These are phyloP conservation scores for Sternarchorhynchus goeldii DNA, from an alignment of 2,797 vertebrate genomes.

Conservation along the genomic window DNA sequence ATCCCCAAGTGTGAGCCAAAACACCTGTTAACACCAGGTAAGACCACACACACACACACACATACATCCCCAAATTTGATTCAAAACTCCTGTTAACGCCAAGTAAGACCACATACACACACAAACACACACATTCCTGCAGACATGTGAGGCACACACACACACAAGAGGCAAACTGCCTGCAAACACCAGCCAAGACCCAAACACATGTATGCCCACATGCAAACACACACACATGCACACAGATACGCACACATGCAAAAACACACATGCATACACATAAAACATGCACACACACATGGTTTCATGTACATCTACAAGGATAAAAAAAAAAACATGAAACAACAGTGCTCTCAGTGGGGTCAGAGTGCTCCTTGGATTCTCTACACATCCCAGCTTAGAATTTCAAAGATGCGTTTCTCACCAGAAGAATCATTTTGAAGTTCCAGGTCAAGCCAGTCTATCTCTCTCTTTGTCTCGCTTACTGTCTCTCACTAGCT, in stretches of 20 bases:
- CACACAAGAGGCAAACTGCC: not conserved
- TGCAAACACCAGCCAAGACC: no score
- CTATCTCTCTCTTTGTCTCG: not conserved
- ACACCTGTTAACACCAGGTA: conserved; percentile 69
- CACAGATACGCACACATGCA: not conserved
- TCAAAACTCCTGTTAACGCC: conserved; percentile 63
- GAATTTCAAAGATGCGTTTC: conserved; percentile 32
- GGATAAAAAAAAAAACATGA: conserved; percentile 38
- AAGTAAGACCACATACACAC: conserved; percentile 63
- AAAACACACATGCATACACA: not conserved
- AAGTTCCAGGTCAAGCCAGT: conserved; percentile 35
- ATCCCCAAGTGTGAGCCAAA: conserved; percentile 88
- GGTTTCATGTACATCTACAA: conserved; percentile 10
- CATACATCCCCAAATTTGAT: conserved; percentile 73
- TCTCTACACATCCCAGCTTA: conserved; percentile 63
- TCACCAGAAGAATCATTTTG: conserved; percentile 38
- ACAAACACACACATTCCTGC: not conserved
- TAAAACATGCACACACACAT: conserved; percentile 11
- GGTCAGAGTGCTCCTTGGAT: conserved; percentile 50
- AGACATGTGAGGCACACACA: not conserved
- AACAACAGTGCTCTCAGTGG: not conserved
- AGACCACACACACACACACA: conserved; percentile 32
- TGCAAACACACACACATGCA: not conserved
- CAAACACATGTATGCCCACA: no score
- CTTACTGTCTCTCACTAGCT: conserved; percentile 17